Base-by-base conservation (phyloP, 2,113 vertebrate genomes). In the Halcyon malimbica region DNA sequence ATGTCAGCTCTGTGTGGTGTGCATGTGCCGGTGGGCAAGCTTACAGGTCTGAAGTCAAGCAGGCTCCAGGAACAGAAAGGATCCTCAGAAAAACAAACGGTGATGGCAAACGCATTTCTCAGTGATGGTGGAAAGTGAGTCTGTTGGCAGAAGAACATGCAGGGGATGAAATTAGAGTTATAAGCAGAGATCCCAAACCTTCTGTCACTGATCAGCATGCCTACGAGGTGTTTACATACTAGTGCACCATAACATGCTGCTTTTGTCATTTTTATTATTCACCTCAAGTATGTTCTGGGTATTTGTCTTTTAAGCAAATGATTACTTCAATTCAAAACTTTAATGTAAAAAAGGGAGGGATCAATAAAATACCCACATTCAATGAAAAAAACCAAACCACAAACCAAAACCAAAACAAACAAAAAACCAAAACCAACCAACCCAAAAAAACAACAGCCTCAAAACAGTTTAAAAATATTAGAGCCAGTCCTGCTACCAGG, bases 31-130 rank as follows among this genome's bases (percentile, higher is more conserved):
- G 31, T 1, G 5, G n/a, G n/a, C 23, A 57, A 59, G 90, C 98
- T 97, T 97, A 98, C 97, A n/a, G 97, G 85, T 67, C 88, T 56
- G 9, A 97, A 97, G 42, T 87, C 17, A 9, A 96, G 83, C 42
- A 98, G 96, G 31, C 81, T 98, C 98, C 98, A 98, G 95, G 98
- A 98, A 96, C 94, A 90, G 85, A 98, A 65, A 44, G 87, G 97
- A 74, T 97, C 96, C 96, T 64, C 14, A 53, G 21, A 53, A 93
- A 86, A 69, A 35, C 60, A 78, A 91, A 57, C 5, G 1, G 18
- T 24, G 50, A 19, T 23, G 23, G 16, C 57, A 80, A 77, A 93
- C 88, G 7, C 13, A 24, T 41, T 71, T 83, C 48, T 82, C 10
- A 69, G 12, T 51, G 64, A 31, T 1, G 10, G 25, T 28, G 59